Conservation (phyloP, 2,113 vertebrate genomes). For the Sapayoa aenigma region DNA sequence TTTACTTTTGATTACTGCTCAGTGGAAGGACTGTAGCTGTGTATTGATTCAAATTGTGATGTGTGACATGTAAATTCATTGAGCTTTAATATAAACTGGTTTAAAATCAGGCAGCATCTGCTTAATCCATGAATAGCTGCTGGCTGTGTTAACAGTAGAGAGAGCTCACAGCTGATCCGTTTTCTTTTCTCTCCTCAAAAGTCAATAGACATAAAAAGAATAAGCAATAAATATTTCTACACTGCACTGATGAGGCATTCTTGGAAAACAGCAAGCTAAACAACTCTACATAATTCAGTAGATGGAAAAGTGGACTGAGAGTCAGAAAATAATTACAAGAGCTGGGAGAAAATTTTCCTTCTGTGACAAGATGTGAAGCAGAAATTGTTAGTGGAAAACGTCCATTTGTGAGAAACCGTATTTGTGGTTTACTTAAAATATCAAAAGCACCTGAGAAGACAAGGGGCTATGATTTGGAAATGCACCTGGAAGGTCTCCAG, state of each 20-base stretch:
- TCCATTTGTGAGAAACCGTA: background rate
- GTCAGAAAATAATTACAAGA: slow-evolving; percentile 54
- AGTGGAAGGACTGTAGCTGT: background rate
- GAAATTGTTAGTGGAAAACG: background rate
- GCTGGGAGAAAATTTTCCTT: slow-evolving; percentile 1
- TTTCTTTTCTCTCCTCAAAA: slow-evolving; percentile 39
- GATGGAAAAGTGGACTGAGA: slow-evolving; percentile 35
- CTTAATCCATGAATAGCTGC: slow-evolving; percentile 38
- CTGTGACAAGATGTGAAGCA: background rate
- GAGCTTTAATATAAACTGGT: slow-evolving; percentile 37
- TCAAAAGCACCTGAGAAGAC: background rate
- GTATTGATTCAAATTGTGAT: background rate
- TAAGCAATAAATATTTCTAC: slow-evolving; percentile 62
- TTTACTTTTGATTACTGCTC: too few relatives aligned
- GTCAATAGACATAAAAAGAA: slow-evolving; percentile 45
- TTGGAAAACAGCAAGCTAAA: slow-evolving; percentile 63
- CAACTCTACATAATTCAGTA: slow-evolving; percentile 52
- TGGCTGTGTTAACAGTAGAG: slow-evolving; percentile 39
- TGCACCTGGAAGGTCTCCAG: background rate
- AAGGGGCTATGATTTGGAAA: background rate
- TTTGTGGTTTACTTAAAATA: background rate
- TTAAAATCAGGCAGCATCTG: slow-evolving; percentile 53
- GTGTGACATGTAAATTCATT: background rate
- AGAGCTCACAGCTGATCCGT: slow-evolving; percentile 41
- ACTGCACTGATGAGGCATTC: slow-evolving; percentile 61